phyloP scores from a whole-genome alignment of 1,140 invertebrate genomes.

The Eriocheir sinensis region DNA sequence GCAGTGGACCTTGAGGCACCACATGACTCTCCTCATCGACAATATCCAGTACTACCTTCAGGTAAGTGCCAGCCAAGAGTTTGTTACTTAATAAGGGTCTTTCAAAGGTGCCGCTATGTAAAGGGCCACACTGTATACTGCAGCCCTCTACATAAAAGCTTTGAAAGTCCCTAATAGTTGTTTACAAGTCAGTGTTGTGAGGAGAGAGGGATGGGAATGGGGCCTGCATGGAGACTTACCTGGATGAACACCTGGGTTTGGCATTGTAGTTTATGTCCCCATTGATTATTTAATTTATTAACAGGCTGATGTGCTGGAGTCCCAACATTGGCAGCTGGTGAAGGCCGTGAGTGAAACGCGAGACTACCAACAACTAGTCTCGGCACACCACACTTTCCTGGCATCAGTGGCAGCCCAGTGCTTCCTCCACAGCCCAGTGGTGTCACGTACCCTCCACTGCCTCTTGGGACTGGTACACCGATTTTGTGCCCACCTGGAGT shows the following conservation, averaged over 20 bases:
- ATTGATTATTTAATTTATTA: too few relatives aligned
- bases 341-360: constrained; percentile 34
- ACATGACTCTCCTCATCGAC: constrained; percentile 73
- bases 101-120: neutral
- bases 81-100: neutral
- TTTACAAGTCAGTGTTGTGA: neutral
- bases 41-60: constrained; percentile 76
- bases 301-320: constrained; percentile 75
- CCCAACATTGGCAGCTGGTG: constrained; percentile 67
- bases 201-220: neutral
- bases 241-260: too few relatives aligned
- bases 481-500: constrained; percentile 62
- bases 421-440: constrained; percentile 67
- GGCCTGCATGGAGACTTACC: too few relatives aligned
- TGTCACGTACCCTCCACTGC: constrained; percentile 42
- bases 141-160: neutral
- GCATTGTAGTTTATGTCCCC: too few relatives aligned
- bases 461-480: constrained; percentile 63
- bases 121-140: neutral
- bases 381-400: constrained; percentile 56
- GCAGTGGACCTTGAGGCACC: constrained; percentile 69
- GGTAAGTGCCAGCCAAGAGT: constrained; percentile 7
- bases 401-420: constrained; percentile 59
- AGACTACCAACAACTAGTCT: constrained; percentile 70
- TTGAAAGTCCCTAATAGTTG: neutral